Percentiles rank a stretch among this genome's conserved stretches.
phyloP scores from a whole-genome alignment of 1,140 invertebrate species.

The Sesamia nonagrioides region DNA sequence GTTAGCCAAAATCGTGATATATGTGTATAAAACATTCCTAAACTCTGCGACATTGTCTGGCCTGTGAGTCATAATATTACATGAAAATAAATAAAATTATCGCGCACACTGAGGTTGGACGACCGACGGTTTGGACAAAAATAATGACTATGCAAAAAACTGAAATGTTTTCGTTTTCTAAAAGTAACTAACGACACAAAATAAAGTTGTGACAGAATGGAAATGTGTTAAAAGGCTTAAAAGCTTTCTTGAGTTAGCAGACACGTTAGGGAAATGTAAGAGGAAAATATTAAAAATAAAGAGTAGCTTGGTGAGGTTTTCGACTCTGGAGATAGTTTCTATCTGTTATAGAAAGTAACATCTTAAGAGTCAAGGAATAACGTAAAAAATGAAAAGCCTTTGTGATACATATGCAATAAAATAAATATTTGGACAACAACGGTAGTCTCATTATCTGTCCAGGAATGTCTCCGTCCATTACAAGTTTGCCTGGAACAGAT shows the following conservation, averaged over 20 bases:
- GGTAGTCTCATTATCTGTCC: too few relatives aligned
- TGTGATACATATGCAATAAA: too few relatives aligned
- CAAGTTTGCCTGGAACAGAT: too few relatives aligned
- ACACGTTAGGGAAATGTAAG: conserved; percentile 45
- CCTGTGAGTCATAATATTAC: conserved; percentile 33
- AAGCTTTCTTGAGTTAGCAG: conserved; percentile 46
- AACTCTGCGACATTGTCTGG: conserved; percentile 31
- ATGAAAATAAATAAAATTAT: conserved; percentile 25
- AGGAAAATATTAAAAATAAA: conserved; percentile 45
- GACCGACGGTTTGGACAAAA: neutral
- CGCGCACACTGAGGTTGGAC: conserved; percentile 6
- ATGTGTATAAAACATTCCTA: neutral
- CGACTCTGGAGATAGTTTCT: conserved; percentile 2
- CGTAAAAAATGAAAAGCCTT: neutral
- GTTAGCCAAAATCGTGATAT: conserved; percentile 42
- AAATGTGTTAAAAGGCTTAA: conserved; percentile 48
- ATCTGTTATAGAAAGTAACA: neutral
- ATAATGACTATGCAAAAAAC: conserved; percentile 1
- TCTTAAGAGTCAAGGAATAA: neutral
- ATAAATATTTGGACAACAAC: too few relatives aligned
- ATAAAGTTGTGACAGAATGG: conserved; percentile 29
- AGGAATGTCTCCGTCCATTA: too few relatives aligned
- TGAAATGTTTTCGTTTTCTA: neutral
- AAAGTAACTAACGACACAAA: conserved; percentile 15
- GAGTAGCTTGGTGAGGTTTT: conserved; percentile 19